Percentiles rank a stretch among this genome's conserved stretches.
Conservation (phyloP, 2,888 invertebrate species). For the Julus scandinavius region DNA sequence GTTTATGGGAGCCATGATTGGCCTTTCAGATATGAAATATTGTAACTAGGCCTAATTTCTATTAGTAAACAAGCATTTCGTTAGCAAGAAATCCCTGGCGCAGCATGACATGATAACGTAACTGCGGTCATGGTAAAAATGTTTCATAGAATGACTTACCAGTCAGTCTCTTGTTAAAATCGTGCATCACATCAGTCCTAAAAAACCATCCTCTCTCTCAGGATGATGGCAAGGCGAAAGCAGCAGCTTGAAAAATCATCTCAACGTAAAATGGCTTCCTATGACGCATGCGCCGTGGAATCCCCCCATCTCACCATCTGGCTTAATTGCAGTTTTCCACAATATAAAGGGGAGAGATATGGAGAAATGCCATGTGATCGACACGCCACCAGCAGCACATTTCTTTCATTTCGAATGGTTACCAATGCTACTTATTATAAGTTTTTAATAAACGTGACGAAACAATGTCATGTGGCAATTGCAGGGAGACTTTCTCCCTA, state of each 20-base stretch:
- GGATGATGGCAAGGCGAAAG: not conserved
- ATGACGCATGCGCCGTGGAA: not conserved
- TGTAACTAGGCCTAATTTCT: not conserved
- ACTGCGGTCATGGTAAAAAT: not conserved
- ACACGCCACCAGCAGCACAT: not conserved
- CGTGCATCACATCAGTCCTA: not conserved
- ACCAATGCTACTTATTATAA: not conserved
- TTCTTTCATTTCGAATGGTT: not conserved
- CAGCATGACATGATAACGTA: not conserved
- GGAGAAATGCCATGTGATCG: constrained; percentile 12
- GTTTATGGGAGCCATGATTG: not conserved
- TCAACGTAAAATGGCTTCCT: not conserved
- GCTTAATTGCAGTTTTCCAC: not conserved
- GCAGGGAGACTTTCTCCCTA: not conserved
- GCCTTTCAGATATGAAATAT: not conserved
- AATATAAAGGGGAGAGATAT: constrained; percentile 5
- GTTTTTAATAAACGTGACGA: constrained; percentile 10
- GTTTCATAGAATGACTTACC: not conserved
- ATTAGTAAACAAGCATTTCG: not conserved
- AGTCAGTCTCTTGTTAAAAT: not conserved
- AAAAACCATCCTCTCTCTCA: not conserved
- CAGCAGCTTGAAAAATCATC: not conserved
- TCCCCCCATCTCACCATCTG: not conserved
- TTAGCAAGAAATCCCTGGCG: too few species aligned
- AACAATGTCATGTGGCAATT: constrained; percentile 14